Evolutionary conservation across 2,797 vertebrate species (phyloP).

Genomic region (Falco peregrinus): DNA sequence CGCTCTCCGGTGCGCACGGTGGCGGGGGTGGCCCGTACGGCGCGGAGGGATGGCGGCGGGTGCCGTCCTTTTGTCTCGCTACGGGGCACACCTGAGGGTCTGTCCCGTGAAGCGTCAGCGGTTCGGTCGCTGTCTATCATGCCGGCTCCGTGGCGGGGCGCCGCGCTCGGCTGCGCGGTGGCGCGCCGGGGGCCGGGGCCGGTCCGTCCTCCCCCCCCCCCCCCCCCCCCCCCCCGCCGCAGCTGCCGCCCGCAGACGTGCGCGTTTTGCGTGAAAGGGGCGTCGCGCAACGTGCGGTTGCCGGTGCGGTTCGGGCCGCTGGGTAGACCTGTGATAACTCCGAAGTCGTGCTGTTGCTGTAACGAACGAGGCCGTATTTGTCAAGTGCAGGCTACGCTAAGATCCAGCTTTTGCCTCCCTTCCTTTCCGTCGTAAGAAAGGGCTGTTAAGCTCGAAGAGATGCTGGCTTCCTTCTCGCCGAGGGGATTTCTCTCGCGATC

Average conservation of each 20-base stretch:
- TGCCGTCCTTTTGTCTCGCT: fast-evolving
- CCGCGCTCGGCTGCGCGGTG: not conserved
- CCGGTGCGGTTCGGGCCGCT: not conserved
- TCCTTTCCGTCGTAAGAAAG: not conserved
- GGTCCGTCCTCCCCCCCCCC: too few species aligned
- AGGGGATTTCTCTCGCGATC: not conserved
- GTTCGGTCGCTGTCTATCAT: not conserved
- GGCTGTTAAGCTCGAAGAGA: not conserved
- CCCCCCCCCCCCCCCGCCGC: too few species aligned
- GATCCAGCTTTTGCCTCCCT: not conserved
- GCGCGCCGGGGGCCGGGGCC: too few species aligned
- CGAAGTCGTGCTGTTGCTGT: not conserved
- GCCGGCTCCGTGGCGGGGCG: not conserved
- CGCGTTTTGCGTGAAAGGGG: fast-evolving
- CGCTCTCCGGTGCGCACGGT: fast-evolving
- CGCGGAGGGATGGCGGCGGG: fast-evolving
- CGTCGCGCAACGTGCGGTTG: not conserved
- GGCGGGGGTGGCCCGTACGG: fast-evolving
- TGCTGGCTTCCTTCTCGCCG: not conserved
- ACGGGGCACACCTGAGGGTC: not conserved
- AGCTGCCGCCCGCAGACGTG: not conserved
- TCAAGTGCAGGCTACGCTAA: not conserved
- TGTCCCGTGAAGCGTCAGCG: not conserved
- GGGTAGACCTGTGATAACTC: fast-evolving
- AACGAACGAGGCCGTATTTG: not conserved